Conservation (phyloP, 2,113 vertebrate genomes). For the Nyctibius bracteatus region DNA sequence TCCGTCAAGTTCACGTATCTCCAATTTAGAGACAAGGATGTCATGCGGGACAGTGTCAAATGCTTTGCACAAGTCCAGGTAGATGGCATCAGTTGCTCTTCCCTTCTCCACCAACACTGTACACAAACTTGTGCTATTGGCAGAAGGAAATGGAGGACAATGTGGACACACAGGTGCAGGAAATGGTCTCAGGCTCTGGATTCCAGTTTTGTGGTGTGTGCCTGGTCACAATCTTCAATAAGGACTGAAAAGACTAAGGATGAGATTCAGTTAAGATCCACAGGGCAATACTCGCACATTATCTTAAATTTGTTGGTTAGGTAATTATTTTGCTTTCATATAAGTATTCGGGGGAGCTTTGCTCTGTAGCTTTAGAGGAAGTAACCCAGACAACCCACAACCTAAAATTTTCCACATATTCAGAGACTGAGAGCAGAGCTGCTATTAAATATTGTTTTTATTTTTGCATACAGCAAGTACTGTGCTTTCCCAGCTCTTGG, state of each 20-base stretch:
- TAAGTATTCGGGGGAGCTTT: background rate
- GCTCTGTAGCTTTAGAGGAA: slow-evolving; percentile 43
- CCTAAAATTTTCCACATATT: slow-evolving; percentile 44
- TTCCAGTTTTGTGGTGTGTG: background rate
- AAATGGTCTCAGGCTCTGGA: background rate
- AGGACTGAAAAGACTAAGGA: background rate
- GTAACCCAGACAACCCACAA: slow-evolving; percentile 49
- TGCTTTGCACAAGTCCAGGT: too few species aligned
- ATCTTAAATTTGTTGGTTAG: background rate
- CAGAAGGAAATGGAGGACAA: background rate
- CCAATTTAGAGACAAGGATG: too few species aligned
- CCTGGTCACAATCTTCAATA: background rate
- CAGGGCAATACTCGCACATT: background rate
- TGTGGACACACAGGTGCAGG: too few species aligned
- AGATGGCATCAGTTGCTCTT: too few species aligned
- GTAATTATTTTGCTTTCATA: background rate
- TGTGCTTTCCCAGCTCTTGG: slow-evolving; percentile 3
- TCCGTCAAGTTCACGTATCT: too few species aligned
- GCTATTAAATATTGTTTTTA: slow-evolving; percentile 43
- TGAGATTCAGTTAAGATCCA: background rate
- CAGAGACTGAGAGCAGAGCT: background rate
- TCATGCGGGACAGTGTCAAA: too few species aligned
- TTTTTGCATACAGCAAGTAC: slow-evolving; percentile 53
- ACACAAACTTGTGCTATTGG: background rate
- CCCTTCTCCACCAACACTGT: too few species aligned